phyloP scores from a whole-genome alignment of 2,113 vertebrate genomes.

The Pipra filicauda region DNA sequence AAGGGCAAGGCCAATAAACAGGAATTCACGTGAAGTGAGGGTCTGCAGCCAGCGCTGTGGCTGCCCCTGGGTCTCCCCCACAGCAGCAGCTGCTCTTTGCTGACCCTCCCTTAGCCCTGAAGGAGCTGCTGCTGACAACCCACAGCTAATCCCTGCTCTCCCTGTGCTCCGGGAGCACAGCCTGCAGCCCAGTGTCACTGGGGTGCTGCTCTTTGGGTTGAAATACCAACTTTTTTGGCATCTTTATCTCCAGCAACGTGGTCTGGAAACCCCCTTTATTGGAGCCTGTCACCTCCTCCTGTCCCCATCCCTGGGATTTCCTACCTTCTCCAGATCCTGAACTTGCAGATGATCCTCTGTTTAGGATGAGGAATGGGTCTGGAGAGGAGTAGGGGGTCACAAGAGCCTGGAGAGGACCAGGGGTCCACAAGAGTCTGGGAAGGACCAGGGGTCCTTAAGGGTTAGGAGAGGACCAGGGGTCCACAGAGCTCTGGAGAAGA shows the following conservation, averaged over 20 bases:
- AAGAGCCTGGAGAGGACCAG: neutral
- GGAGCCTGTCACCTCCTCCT: neutral
- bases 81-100: fast-evolving
- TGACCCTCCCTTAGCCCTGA: neutral
- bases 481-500: neutral
- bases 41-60: neutral
- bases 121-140: fast-evolving
- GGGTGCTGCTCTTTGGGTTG: fast-evolving
- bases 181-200: neutral
- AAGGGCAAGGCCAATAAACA: constrained; percentile 47
- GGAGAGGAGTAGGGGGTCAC: too few species aligned
- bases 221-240: neutral
- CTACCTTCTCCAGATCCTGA: fast-evolving
- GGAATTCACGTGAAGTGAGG: neutral
- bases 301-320: neutral
- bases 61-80: neutral
- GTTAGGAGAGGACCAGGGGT: neutral
- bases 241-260: neutral
- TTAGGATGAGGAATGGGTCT: neutral
- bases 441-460: neutral
- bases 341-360: fast-evolving
- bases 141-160: fast-evolving
- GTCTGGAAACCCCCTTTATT: neutral
- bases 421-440: too few species aligned
- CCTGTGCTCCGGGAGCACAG: fast-evolving